phyloP scores from a whole-genome alignment of 2,888 invertebrate genomes.

The Pyrocoelia pectoralis region DNA sequence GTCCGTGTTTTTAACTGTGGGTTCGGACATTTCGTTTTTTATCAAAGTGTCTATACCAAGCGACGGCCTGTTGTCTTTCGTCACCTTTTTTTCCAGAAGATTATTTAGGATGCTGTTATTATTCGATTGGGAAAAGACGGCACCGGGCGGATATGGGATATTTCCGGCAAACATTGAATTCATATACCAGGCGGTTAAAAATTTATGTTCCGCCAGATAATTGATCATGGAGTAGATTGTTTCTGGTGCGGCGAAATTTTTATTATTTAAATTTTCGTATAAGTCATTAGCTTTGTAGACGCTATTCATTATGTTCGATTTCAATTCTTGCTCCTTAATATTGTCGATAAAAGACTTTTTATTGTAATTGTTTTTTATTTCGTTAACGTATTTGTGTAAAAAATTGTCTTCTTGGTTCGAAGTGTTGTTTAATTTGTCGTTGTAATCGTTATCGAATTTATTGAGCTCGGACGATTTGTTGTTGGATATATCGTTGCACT shows the following conservation, averaged over 20 bases:
- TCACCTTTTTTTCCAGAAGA: conserved; percentile 55
- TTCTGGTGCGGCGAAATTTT: conserved; percentile 48
- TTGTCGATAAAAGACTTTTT: conserved; percentile 56
- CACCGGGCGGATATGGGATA: conserved; percentile 24
- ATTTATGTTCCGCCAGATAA: conserved; percentile 59
- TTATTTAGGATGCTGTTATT: conserved; percentile 57
- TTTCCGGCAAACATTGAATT: conserved; percentile 54
- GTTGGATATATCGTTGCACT: conserved; percentile 29
- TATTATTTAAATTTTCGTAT: conserved; percentile 48
- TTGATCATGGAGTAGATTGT: conserved; percentile 58
- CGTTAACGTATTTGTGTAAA: conserved; percentile 43
- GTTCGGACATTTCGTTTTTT: conserved; percentile 55
- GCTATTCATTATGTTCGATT: conserved; percentile 50
- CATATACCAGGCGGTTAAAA: conserved; percentile 61
- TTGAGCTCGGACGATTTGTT: conserved; percentile 18
- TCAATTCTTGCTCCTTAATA: conserved; percentile 45
- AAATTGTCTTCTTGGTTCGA: conserved; percentile 28
- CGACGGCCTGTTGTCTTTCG: conserved; percentile 49
- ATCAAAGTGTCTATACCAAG: conserved; percentile 56
- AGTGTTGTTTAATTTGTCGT: conserved; percentile 27
- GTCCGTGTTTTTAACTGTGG: conserved; percentile 22
- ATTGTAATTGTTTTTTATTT: conserved; percentile 57
- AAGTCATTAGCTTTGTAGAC: conserved; percentile 51
- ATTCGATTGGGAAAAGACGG: conserved; percentile 30
- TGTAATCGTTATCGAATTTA: conserved; percentile 21